Evolutionary conservation across 2,888 invertebrate species (phyloP).

Genomic region (Dynastes maya): DNA sequence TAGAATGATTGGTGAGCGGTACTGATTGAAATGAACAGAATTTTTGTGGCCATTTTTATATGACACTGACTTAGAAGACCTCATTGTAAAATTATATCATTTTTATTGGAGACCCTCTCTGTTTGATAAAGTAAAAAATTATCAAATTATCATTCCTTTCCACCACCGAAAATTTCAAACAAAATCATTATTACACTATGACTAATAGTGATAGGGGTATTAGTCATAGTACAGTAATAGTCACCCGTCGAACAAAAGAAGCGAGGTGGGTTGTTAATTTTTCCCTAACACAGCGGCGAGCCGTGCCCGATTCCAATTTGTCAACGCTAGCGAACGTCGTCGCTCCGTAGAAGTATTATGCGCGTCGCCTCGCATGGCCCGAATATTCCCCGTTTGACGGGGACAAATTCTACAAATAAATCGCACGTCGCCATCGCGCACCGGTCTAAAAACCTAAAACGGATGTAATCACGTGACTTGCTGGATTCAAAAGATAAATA

Average conservation of each 20-base stretch:
- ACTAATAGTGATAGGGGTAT: neutral
- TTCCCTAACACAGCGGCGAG: neutral
- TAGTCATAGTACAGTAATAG: neutral
- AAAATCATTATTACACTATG: too few species aligned
- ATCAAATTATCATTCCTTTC: too few species aligned
- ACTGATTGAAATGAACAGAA: too few species aligned
- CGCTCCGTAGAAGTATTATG: constrained; percentile 27
- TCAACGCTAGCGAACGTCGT: constrained; percentile 37
- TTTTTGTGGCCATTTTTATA: too few species aligned
- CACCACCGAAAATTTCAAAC: too few species aligned
- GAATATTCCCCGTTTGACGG: constrained; percentile 55
- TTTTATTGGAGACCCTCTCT: too few species aligned
- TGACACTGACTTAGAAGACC: too few species aligned
- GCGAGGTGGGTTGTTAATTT: constrained; percentile 43
- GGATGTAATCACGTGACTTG: constrained; percentile 52
- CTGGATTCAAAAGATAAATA: constrained; percentile 59
- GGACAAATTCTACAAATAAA: constrained; percentile 58
- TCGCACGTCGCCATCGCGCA: constrained; percentile 46
- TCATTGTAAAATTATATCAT: too few species aligned
- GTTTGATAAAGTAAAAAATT: too few species aligned
- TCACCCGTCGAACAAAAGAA: neutral
- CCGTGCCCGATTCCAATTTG: constrained; percentile 51
- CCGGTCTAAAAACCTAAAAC: constrained; percentile 49
- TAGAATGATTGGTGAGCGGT: too few species aligned
- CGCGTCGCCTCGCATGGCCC: constrained; percentile 26